Evolutionary conservation across 2,797 vertebrate species (phyloP).

Genomic region (Chiloscyllium punctatum): DNA sequence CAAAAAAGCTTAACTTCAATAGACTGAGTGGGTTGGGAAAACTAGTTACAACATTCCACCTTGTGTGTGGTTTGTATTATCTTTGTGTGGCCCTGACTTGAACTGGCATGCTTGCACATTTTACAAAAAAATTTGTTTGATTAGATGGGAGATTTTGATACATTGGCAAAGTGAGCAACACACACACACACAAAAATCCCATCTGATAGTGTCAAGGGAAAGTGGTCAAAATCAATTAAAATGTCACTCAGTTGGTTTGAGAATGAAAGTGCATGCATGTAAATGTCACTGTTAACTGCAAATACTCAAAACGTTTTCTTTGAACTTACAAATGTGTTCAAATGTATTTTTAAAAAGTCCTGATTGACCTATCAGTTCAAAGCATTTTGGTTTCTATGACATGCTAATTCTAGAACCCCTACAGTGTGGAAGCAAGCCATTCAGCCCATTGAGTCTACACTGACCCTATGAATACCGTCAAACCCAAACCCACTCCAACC

Average conservation of each 20-base stretch:
- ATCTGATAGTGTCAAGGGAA: background rate
- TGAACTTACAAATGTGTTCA: background rate
- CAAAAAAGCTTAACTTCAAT: background rate
- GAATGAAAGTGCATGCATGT: background rate
- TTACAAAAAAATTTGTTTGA: background rate
- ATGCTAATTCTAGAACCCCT: too few species aligned
- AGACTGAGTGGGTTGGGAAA: constrained; percentile 32
- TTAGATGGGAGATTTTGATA: background rate
- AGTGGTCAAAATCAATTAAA: background rate
- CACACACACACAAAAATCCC: background rate
- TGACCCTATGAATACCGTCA: too few species aligned
- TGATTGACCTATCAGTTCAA: background rate
- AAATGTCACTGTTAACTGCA: background rate
- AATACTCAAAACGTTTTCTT: background rate
- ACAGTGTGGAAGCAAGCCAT: too few species aligned
- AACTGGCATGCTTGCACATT: constrained; percentile 3
- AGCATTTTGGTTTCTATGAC: background rate
- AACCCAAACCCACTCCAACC: too few species aligned
- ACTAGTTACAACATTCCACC: background rate
- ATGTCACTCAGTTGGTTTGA: background rate
- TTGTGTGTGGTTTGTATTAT: constrained; percentile 21
- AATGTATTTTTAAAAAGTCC: background rate
- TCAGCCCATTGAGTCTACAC: too few species aligned
- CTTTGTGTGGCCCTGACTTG: background rate
- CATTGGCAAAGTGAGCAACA: background rate